Conservation (phyloP, 2,888 invertebrate species). For the Pachymerium ferrugineum region DNA sequence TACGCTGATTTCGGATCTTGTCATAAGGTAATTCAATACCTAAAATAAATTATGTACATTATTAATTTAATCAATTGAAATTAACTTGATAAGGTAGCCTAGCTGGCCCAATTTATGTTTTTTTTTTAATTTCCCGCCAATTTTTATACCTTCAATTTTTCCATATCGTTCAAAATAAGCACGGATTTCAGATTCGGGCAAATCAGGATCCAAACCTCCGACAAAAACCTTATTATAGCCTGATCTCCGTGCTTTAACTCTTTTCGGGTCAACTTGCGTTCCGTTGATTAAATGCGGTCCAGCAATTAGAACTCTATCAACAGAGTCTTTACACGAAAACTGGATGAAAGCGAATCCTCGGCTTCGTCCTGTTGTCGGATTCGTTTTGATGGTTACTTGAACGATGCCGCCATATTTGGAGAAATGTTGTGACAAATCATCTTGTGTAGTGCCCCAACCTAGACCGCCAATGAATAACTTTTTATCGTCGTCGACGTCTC, state of each 20-base stretch:
- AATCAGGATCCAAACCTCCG: constrained; percentile 32
- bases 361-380: constrained; percentile 33
- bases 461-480: constrained; percentile 34
- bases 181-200: constrained; percentile 32
- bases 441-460: constrained; percentile 33
- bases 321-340: constrained; percentile 31
- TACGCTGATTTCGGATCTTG: constrained; percentile 30
- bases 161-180: constrained; percentile 33
- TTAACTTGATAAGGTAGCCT: neutral
- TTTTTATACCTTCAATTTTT: constrained; percentile 32
- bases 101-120: neutral
- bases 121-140: too few relatives aligned
- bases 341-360: constrained; percentile 34
- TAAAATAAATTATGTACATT: neutral
- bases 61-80: too few relatives aligned
- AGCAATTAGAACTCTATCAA: constrained; percentile 30
- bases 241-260: constrained; percentile 31
- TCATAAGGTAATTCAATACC: constrained; percentile 33
- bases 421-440: constrained; percentile 33
- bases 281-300: constrained; percentile 33
- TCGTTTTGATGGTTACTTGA: constrained; percentile 34
- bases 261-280: constrained; percentile 33
- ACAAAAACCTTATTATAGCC: constrained; percentile 34
- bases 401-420: constrained; percentile 34
- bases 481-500: constrained; percentile 23